phyloP scores from a whole-genome alignment of 2,888 invertebrate species.

The Mamestra brassicae region DNA sequence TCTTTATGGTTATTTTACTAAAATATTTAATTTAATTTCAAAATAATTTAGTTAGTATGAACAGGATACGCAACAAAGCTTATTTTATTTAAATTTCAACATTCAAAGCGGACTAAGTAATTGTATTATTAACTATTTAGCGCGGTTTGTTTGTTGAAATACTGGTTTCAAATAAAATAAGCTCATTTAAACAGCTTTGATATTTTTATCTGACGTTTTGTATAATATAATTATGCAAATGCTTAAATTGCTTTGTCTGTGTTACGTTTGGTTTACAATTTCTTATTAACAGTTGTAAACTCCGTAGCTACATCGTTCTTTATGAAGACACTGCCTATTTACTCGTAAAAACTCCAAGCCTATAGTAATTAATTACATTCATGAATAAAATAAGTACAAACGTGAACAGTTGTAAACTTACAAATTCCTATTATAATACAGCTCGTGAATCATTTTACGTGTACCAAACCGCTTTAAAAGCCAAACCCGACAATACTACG shows the following conservation, averaged over 20 bases:
- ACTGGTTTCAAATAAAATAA: not conserved
- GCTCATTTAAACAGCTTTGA: not conserved
- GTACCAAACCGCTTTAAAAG: not conserved
- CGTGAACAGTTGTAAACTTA: not conserved
- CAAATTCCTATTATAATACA: conserved; percentile 22
- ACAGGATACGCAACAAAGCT: not conserved
- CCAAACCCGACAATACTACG: conserved; percentile 27
- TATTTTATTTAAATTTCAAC: no score
- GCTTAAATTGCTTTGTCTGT: not conserved
- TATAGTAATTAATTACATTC: not conserved
- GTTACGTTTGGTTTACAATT: not conserved
- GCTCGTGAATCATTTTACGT: conserved; percentile 26
- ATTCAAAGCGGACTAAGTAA: no score
- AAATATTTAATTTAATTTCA: no score
- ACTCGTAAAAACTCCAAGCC: not conserved
- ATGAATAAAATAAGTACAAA: conserved; percentile 9
- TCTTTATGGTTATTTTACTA: no score
- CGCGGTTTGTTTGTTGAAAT: not conserved
- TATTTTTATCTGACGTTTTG: not conserved
- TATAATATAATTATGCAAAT: not conserved
- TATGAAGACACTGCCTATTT: not conserved
- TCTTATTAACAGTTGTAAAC: not conserved
- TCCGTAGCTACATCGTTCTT: not conserved
- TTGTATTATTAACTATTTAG: not conserved
- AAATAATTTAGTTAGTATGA: not conserved